Base-by-base conservation (phyloP, 2,113 vertebrate species). In the Osmerus eperlanus region DNA sequence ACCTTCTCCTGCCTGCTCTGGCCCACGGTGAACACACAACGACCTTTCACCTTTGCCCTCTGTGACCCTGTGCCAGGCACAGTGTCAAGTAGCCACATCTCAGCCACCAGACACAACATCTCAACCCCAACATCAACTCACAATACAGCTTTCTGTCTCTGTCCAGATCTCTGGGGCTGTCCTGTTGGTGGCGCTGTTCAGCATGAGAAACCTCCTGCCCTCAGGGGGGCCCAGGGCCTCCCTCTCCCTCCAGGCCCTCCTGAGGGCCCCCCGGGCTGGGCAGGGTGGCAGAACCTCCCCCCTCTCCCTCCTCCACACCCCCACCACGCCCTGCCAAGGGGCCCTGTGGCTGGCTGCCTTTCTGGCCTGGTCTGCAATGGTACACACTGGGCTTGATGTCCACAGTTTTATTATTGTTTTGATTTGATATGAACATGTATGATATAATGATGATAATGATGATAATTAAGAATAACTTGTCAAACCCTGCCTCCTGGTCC, bases 131-230 rank as follows among this genome's bases (percentile, higher is more conserved):
- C 9, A 47, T 47, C 41, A 47, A 0, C 8, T 36, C 32, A 36
- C 13, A n/a, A 4, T 29, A 53, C 3, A 36, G 51, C 19, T 56
- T 62, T 19, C 61, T 61, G 59, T 69, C 28, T 62, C 59, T 75
- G 23, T 32, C 14, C 15, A 95, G 95, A 51, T 92, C 66, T 71
- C 66, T 21, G 88, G 83, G 47, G 25, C 80, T 47, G 78, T 93
- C 74, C 54, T 91, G 23, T 21, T 87, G 60, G 61, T 83, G 3
- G 79, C 77, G 19, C 70, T 78, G 62, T 84, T 77, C 28, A 85
- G 85, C 36, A 41, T 89, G 69, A 66, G 32, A 12, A 85, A 52
- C 5, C 58, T 92, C 12, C 77, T 89, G 1, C 74, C 86, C 16
- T 59, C 53, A 23, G 67, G 79, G 59, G 47, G 52, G 68, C 78